phyloP scores from a whole-genome alignment of 2,113 vertebrate genomes.

The Chroicocephalus ridibundus region DNA sequence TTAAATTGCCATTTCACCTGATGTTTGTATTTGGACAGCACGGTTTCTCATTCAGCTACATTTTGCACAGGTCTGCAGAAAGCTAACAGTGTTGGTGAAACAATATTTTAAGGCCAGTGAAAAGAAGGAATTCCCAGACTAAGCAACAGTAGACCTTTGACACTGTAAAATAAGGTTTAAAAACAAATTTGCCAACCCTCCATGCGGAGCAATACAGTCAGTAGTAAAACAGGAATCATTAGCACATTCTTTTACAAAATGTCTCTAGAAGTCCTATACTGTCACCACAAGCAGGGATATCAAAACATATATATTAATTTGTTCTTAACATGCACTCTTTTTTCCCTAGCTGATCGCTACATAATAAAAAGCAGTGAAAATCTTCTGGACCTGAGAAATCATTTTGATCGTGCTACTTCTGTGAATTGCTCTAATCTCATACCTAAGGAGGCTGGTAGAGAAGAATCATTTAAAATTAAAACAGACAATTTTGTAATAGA shows the following conservation, averaged over 20 bases:
- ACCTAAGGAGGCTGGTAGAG: slow-evolving; percentile 33
- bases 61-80: neutral
- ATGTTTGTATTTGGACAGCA: neutral
- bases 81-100: neutral
- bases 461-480: slow-evolving; percentile 59
- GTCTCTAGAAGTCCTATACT: neutral
- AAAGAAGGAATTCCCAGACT: neutral
- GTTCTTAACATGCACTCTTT: neutral
- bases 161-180: neutral
- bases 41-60: neutral
- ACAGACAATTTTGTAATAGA: neutral
- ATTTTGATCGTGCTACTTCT: slow-evolving; percentile 35
- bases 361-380: slow-evolving; percentile 64
- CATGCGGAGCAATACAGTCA: neutral
- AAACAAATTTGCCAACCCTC: neutral
- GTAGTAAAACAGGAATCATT: neutral
- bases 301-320: neutral
- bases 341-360: slow-evolving; percentile 66
- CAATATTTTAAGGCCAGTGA: neutral
- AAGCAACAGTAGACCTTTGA: neutral
- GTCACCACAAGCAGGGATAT: neutral
- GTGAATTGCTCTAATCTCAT: slow-evolving; percentile 48
- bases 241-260: neutral
- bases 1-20: neutral
- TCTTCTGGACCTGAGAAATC: slow-evolving; percentile 3